phyloP scores from a whole-genome alignment of 2,888 invertebrate species.

The Strigamia maritima region DNA sequence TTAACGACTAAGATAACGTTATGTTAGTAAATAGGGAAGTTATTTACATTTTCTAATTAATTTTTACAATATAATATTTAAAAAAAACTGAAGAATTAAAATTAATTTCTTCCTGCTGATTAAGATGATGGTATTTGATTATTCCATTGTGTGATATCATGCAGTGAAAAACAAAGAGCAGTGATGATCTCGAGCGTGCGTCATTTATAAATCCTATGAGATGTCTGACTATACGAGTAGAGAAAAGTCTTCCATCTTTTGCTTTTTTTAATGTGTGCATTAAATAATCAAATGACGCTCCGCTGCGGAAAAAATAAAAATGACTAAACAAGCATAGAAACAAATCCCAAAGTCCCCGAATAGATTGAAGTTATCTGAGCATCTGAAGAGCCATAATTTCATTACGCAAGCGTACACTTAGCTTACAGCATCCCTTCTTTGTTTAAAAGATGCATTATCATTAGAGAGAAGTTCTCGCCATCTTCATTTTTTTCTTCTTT shows the following conservation, averaged over 20 bases:
- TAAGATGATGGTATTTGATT: conserved; percentile 21
- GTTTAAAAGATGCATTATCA: conserved; percentile 34
- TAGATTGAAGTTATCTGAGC: conserved; percentile 32
- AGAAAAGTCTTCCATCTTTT: background rate
- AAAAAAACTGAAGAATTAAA: background rate
- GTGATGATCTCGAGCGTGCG: background rate
- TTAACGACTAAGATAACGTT: background rate
- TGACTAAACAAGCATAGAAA: conserved; percentile 24
- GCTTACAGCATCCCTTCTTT: conserved; percentile 20
- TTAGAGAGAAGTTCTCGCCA: conserved; percentile 21
- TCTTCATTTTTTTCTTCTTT: background rate
- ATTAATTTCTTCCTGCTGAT: background rate
- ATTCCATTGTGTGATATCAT: conserved; percentile 1
- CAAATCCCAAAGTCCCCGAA: conserved; percentile 31
- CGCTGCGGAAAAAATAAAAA: conserved; percentile 12
- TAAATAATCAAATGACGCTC: conserved; percentile 28
- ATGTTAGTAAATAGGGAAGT: background rate
- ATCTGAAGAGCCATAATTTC: conserved; percentile 32
- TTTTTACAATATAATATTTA: background rate
- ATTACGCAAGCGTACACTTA: conserved; percentile 31
- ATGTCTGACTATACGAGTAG: conserved; percentile 1
- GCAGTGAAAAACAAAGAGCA: conserved; percentile 2
- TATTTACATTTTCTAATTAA: background rate
- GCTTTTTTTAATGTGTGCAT: conserved; percentile 28
- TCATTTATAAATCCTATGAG: conserved; percentile 30